phyloP scores from a whole-genome alignment of 2,113 vertebrate genomes.

The Albula glossodonta region DNA sequence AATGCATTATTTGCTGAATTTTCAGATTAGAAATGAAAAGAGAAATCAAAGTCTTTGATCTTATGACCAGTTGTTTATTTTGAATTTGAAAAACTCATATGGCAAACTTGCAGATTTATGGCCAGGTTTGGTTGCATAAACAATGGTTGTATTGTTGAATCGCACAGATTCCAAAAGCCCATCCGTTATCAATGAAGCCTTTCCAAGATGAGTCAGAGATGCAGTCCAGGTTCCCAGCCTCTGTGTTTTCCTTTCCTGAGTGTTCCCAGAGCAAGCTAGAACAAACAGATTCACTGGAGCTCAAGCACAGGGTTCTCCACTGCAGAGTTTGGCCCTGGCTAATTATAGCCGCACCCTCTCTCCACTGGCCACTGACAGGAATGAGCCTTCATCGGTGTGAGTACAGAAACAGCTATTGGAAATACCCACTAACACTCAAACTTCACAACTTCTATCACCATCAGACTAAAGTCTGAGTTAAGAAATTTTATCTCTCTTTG shows the following conservation, averaged over 20 bases:
- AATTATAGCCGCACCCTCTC: constrained; percentile 22
- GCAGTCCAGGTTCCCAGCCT: constrained; percentile 3
- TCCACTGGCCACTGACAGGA: constrained; percentile 21
- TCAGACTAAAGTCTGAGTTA: too few relatives aligned
- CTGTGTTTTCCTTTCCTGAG: constrained; percentile 18
- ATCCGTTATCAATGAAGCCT: constrained; percentile 24
- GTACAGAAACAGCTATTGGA: constrained; percentile 4
- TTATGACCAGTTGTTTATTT: not conserved
- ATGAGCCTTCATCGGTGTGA: constrained; percentile 20
- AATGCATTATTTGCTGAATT: not conserved
- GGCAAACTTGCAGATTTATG: not conserved
- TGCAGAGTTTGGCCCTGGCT: constrained; percentile 4
- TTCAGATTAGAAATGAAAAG: not conserved
- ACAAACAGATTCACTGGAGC: constrained; percentile 15
- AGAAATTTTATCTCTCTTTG: too few relatives aligned
- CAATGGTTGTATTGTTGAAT: constrained; percentile 10
- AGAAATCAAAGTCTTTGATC: not conserved
- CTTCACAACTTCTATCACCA: not conserved
- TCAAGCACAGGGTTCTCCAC: constrained; percentile 21
- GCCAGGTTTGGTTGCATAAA: not conserved
- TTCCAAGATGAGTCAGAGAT: constrained; percentile 27
- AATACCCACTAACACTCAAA: constrained; percentile 3
- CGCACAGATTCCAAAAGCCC: constrained; percentile 9
- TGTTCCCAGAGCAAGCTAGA: constrained; percentile 19
- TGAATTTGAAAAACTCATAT: not conserved